Conservation (phyloP, 23 tunicate genomes). For the Ascidia mentula region DNA sequence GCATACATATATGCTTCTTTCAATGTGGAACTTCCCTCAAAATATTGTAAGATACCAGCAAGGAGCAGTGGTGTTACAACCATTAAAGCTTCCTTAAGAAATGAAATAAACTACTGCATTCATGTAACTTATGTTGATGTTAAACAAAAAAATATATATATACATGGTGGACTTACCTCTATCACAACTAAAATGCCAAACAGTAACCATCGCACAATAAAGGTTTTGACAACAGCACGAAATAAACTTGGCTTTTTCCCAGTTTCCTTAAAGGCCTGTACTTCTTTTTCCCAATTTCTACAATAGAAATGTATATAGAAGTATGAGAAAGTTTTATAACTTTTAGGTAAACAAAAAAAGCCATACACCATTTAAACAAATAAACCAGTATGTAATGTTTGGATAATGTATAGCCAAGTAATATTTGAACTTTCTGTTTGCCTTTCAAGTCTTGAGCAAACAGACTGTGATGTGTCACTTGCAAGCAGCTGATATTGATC, state of each 20-base stretch:
- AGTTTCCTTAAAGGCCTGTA: neutral
- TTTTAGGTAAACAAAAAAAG: too few relatives aligned
- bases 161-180: neutral
- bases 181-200: conserved; percentile 17
- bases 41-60: conserved; percentile 36
- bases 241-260: conserved; percentile 31
- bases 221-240: conserved; percentile 23
- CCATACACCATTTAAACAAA: too few relatives aligned
- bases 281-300: conserved; percentile 28
- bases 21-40: conserved; percentile 13
- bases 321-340: neutral
- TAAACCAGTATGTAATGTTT: too few relatives aligned
- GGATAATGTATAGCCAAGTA: too few relatives aligned
- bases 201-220: neutral
- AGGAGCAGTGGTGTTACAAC: conserved; percentile 27
- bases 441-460: conserved; percentile 41
- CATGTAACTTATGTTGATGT: too few relatives aligned
- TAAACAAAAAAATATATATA: too few relatives aligned
- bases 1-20: conserved; percentile 53
- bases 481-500: conserved; percentile 49
- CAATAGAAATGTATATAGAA: too few relatives aligned
- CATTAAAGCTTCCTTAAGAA: conserved; percentile 27
- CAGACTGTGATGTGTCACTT: conserved; percentile 32
- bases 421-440: neutral
- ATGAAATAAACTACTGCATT: neutral